Base-by-base conservation (phyloP, 2,888 invertebrate species). In the Miltochrista miniata region DNA sequence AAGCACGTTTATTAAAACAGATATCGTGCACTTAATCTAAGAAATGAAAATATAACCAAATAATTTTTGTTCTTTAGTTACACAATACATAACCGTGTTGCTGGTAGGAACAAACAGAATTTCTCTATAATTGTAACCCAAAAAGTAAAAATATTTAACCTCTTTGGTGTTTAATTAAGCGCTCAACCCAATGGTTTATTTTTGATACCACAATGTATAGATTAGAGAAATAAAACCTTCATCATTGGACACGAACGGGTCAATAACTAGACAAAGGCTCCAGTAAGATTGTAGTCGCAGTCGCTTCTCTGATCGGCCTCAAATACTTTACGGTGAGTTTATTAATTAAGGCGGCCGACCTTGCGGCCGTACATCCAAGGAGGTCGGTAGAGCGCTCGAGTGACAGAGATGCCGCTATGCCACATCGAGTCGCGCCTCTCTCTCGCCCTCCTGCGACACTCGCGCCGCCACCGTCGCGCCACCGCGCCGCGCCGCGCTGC, bases 291-390 rank as follows among this genome's bases (percentile, higher is more conserved):
- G 87, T 85, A 87, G 85, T 84, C 84, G 85, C 75, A 87, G 85
- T 84, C 84, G 85, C 75, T 79, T 83, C 86, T 85, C 87, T 74
- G 80, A 90, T 90, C 90, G 88, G 87, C 86, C 87, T 90, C 90
- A 89, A 89, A 91, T 90, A 89, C 87, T 90, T 90, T 87, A 90
- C 89, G 87, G 85, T 86, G 89, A 87, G 90, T 90, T 91, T 90
- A 91, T 91, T 91, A 91, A 91, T 91, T 91, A 91, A 90, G 85
- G 87, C 89, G 80, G 82, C 86, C 91, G 90, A 90, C 90, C 91
- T 90, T 90, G 90, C 87, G 81, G 87, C 85, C 85, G 90, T 86
- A 81, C 90, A 89, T 88, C 89, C 87, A 89, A 90, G 87, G 90
- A 90, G 90, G 88, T 87, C 88, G 89, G 81, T 72, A 71, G 73